Evolutionary conservation across 2,888 invertebrate genomes (phyloP), one percentile per base, ranked within the genome.

Genomic region (Pedicia rivosa): DNA sequence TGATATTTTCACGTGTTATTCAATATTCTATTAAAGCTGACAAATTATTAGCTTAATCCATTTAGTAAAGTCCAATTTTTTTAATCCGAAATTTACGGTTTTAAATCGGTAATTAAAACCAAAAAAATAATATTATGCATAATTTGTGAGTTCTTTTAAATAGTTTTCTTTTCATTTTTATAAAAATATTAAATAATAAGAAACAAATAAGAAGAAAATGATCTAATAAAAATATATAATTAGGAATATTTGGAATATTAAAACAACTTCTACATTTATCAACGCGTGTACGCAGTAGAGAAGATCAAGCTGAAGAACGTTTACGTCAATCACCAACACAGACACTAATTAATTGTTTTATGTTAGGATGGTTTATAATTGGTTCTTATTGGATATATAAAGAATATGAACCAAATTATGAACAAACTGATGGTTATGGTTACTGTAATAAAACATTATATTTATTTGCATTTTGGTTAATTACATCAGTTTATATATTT

Each of bases 331-430:
- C 65, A 14, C 67, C 68, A 4, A 67, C 65, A 10, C 67, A 69
- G 48, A 67, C 66, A 3, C 48, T 72, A 39, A 59, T 73, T 22
- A 70, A 70, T 53, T 72, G 70, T 50, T 76, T 77, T 50, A 67
- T 76, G 59, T 55, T 74, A 30, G 72, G 70, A 28, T 77, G 76
- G 76, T 76, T 77, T 47, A 72, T 77, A 45, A 68, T 75, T 41
- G 77, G 75, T 41, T 75, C 75, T 36, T 70, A 75, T 40, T 76
- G 75, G 74, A 72, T 77, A 3, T 78, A 76, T 52, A 68, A 72
- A 48, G 70, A 70, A 42, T 71, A 72, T 46, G 64, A 72, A 50
- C 74, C 72, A 35, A 67, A 68, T 48, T 70, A 67, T 47, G 63
- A 67, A 46, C 63, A 62, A 15, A 44, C 55, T 5, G 45, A 49